Conservation (phyloP, 2,888 invertebrate species). For the Mimumesa dahlbomi region DNA sequence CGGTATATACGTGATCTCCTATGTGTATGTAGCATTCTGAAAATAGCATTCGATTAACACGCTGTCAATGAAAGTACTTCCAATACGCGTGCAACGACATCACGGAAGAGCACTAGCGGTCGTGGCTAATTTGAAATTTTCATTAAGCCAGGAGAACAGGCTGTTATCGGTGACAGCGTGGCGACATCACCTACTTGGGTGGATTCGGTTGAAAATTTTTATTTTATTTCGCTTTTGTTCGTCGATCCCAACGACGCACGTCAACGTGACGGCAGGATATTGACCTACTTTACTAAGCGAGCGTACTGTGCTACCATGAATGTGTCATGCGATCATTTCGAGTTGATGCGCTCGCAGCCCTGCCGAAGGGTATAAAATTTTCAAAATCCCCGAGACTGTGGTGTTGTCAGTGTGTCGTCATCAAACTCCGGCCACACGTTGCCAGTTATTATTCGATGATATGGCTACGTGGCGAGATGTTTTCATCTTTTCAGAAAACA, state of each 20-base stretch:
- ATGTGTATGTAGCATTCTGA: not conserved
- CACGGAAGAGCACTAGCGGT: not conserved
- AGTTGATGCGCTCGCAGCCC: conserved; percentile 42
- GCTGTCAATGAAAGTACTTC: conserved; percentile 16
- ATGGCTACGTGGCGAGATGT: too few species aligned
- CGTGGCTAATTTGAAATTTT: conserved; percentile 49
- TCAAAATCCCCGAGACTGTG: too few species aligned
- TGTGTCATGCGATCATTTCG: conserved; percentile 57
- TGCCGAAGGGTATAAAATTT: conserved; percentile 34
- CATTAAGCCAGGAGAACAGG: conserved; percentile 31
- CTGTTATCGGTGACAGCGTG: conserved; percentile 1
- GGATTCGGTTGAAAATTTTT: conserved; percentile 32
- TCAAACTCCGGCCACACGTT: too few species aligned
- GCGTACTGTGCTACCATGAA: conserved; percentile 51
- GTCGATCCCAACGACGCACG: conserved; percentile 41
- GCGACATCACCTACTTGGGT: conserved; percentile 3
- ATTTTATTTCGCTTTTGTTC: conserved; percentile 47
- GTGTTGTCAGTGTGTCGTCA: too few species aligned
- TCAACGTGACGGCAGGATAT: conserved; percentile 68
- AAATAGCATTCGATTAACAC: conserved; percentile 18
- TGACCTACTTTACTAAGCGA: conserved; percentile 66
- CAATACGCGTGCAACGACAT: not conserved
- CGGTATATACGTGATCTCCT: too few species aligned
- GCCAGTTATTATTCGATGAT: too few species aligned
- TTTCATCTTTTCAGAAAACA: too few species aligned